Base-by-base conservation (phyloP, 2,888 invertebrate genomes). In the Noctua janthe region DNA sequence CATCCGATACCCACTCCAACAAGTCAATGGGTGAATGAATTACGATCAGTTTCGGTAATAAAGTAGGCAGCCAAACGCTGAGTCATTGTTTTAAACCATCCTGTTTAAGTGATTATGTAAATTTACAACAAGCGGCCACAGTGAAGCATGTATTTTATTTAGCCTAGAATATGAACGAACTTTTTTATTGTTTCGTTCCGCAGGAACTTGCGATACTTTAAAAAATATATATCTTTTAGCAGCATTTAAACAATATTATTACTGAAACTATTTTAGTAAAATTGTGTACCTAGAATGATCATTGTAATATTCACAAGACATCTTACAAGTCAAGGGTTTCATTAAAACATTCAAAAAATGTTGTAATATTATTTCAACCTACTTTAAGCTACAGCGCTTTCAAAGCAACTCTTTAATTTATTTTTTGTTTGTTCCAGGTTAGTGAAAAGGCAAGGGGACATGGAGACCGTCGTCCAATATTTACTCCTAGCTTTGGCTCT, bases 391-490 rank as follows among this genome's bases (percentile, higher is more conserved):
- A 76, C 49, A 80, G 20, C 81, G 80, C 77, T 89, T 83, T 89
- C 77, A 89, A 90, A 89, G 85, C 86, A 86, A 82, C 81, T 71
- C 83, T 87, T 87, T 87, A 87, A 90, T 88, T 90, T 89, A 76
- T 90, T 91, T 93, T 93, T 93, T 94, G 89, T 92, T 96, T 95
- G 94, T 97, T 97, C 84, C 96, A 97, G 97, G 93, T 94, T 91
- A 89, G 90, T 92, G 87, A 91, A 91, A 91, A 90, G 88, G 87
- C 85, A 89, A 92, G 90, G 92, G 91, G 92, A 92, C 93, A 97
- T 97, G 97, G 94, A 96, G 95, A 94, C 95, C 91, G 93, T 94
- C 92, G 92, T 96, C 90, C 94, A 97, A 96, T 97, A 96, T 97
- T 97, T 97, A 94, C 96, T 97, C 90, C 92, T 97, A 91, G 95